Base-by-base conservation (phyloP, 2,113 vertebrate genomes). In the Alaudala cheleensis region DNA sequence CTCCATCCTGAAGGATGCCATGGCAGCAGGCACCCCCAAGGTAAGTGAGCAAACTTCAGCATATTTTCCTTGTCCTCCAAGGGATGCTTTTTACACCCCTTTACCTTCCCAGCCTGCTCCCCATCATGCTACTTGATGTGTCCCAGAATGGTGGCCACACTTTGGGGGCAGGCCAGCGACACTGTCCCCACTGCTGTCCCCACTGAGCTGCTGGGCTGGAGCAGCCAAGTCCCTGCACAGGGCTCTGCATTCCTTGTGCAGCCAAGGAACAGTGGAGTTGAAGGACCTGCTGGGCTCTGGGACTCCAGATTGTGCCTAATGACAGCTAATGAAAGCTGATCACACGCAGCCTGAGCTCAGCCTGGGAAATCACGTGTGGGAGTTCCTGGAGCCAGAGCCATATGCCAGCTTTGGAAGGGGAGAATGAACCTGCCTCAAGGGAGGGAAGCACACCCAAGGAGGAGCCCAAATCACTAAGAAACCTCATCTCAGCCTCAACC, bases 21-120 rank as follows among this genome's bases (percentile, higher is more conserved):
- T 98, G 96, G 97, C 98, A 92, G 99, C 99, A 14, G 99, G 99
- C 93, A 99, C 99, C 70, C 99, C 99, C 66, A 99, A 99, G 99
- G 99, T 99, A 98, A 99, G 99, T 96, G 58, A 93, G 21, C 29
- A 80, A 78, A 88, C 66, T 49, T 61, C 19, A 0, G 40, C 45
- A 85, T 26, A 6, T 22, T 40, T 70, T 39, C 22, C 5, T 11
- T 5, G 11, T 5, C 14, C 16, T 2, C 1, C 14, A 3, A n/a
- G 15, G 31, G 45, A 42, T 85, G 58, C 5, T 81, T 16, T 65
- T 86, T 66, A 70, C 13, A 70, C 2, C 7, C 42, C 14, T 31
- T 49, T 4, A 0, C 39, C 29, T 86, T 86, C 71, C 47, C 76
- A 77, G 26, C 61, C 69, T 0, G 0, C 11, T 86, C 77, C 19